Evolutionary conservation across 2,113 vertebrate species (phyloP).

Genomic region (Calonectris borealis): DNA sequence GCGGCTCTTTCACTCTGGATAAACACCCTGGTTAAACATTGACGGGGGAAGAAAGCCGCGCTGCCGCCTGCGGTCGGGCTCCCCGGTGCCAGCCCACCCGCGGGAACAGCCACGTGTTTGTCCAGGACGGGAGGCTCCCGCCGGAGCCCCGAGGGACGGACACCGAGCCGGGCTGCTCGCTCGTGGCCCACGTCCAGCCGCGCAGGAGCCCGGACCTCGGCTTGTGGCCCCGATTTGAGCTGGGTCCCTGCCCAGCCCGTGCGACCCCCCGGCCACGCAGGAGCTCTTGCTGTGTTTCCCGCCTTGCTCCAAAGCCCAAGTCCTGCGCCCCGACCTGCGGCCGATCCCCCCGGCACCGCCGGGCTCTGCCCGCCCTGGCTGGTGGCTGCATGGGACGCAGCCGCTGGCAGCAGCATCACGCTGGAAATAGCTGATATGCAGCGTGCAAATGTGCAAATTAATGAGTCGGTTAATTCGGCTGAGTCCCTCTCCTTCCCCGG

Average conservation of each 20-base stretch:
- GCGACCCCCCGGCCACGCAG: rapidly evolving
- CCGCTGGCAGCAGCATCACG: neutral
- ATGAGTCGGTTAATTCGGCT: neutral
- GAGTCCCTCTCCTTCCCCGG: too few relatives aligned
- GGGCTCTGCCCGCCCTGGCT: neutral
- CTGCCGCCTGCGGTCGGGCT: neutral
- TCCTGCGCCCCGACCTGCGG: neutral
- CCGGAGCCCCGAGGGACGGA: rapidly evolving
- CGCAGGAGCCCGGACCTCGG: rapidly evolving
- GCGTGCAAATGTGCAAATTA: neutral
- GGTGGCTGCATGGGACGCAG: neutral
- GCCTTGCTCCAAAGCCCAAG: neutral
- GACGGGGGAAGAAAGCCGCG: rapidly evolving
- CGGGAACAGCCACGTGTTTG: neutral
- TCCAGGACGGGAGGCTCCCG: rapidly evolving
- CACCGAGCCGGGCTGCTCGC: rapidly evolving
- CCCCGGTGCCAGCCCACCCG: neutral
- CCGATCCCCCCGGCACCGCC: neutral
- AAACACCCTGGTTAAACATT: neutral
- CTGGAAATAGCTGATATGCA: neutral
- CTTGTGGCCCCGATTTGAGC: rapidly evolving
- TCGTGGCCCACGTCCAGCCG: rapidly evolving
- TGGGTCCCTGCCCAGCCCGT: too few relatives aligned
- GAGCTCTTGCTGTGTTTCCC: neutral
- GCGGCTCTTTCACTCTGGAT: neutral